Conservation (phyloP, 2,113 vertebrate genomes). For the Forbesichthys papilliferus region DNA sequence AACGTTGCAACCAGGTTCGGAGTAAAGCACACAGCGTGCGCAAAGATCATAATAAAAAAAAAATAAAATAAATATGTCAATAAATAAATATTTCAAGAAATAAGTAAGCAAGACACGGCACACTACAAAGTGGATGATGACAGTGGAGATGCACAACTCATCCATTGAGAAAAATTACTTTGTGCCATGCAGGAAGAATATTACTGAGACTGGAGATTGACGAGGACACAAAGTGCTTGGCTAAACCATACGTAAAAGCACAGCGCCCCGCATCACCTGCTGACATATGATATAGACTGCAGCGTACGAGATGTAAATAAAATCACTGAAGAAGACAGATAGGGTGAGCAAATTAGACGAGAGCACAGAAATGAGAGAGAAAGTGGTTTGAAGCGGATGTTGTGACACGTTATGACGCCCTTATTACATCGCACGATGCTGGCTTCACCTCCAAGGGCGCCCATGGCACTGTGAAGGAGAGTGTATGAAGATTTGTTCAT, state of each 20-base stretch:
- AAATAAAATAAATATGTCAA: conserved; percentile 34
- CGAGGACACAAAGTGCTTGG: conserved; percentile 49
- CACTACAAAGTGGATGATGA: conserved; percentile 25
- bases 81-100: conserved; percentile 20
- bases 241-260: conserved; percentile 45
- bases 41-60: conserved; percentile 25
- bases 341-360: conserved; percentile 10
- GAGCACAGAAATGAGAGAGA: conserved; percentile 30
- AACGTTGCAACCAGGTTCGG: conserved; percentile 25
- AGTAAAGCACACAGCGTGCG: conserved; percentile 47
- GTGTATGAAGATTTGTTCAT: conserved; percentile 50
- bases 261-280: conserved; percentile 35
- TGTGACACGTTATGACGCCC: conserved; percentile 23
- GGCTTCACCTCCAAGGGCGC: conserved; percentile 59
- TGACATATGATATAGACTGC: conserved; percentile 28
- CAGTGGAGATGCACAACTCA: conserved; percentile 35
- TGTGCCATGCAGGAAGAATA: conserved; percentile 35
- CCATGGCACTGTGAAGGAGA: conserved; percentile 41
- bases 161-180: conserved; percentile 44
- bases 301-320: conserved; percentile 16
- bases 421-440: conserved; percentile 45
- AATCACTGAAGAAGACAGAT: conserved; percentile 9
- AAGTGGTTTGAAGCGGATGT: background rate
- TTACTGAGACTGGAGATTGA: conserved; percentile 44
- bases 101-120: background rate